Evolutionary conservation across 2,888 invertebrate genomes (phyloP).

Genomic region (Ethmia dodecea): DNA sequence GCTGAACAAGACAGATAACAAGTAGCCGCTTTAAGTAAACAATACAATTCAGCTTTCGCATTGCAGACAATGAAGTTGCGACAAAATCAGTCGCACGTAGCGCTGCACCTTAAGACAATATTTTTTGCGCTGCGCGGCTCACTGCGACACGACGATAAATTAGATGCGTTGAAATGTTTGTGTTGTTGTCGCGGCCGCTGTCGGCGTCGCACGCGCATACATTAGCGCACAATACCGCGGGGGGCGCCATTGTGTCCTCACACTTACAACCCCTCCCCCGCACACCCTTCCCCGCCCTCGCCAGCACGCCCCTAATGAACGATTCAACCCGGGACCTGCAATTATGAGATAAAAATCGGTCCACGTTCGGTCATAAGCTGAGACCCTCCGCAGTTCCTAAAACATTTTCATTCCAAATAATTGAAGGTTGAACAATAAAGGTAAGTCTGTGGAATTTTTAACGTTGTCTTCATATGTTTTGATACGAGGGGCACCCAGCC

Average conservation of each 20-base stretch:
- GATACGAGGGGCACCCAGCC: too few relatives aligned
- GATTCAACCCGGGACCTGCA: constrained; percentile 59
- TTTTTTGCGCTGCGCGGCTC: constrained; percentile 59
- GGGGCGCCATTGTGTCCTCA: constrained; percentile 64
- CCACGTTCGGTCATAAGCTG: constrained; percentile 34
- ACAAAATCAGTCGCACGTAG: constrained; percentile 15
- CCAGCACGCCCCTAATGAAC: constrained; percentile 54
- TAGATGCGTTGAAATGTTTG: constrained; percentile 75
- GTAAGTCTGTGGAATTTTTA: too few relatives aligned
- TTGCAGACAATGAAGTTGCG: too few relatives aligned
- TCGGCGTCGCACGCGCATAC: constrained; percentile 55
- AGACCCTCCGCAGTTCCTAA: constrained; percentile 11
- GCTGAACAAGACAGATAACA: too few relatives aligned
- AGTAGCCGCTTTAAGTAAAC: too few relatives aligned
- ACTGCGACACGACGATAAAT: constrained; percentile 64
- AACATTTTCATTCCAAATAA: constrained; percentile 16
- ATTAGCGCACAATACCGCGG: constrained; percentile 64
- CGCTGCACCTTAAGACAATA: constrained; percentile 51
- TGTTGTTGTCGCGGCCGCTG: constrained; percentile 60
- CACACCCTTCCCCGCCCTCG: constrained; percentile 13
- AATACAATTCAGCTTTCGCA: too few relatives aligned
- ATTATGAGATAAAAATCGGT: constrained; percentile 66
- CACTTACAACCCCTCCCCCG: constrained; percentile 30
- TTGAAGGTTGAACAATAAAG: too few relatives aligned
- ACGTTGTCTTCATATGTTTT: too few relatives aligned